Conservation (phyloP, 2,888 invertebrate genomes). For the Drosophila anceps region DNA sequence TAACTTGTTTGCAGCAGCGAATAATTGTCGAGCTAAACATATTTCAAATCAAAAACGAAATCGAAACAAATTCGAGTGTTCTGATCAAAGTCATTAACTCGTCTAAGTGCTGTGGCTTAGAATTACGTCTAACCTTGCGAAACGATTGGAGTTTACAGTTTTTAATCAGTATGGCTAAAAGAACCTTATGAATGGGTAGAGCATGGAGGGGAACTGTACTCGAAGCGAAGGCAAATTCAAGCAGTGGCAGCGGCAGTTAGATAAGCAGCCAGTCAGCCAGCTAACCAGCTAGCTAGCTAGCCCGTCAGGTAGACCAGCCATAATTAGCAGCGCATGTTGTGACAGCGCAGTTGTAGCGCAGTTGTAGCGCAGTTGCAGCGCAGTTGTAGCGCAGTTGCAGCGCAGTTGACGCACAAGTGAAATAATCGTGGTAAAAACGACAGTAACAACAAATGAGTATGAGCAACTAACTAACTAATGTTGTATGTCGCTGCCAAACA, state of each 20-base stretch:
- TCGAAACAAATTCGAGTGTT: slow-evolving; percentile 59
- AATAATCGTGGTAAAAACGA: slow-evolving; percentile 49
- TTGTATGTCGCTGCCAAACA: slow-evolving; percentile 59
- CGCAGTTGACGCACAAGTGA: slow-evolving; percentile 40
- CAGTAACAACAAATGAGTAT: slow-evolving; percentile 30
- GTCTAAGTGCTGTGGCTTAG: slow-evolving; percentile 64
- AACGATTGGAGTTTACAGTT: slow-evolving; percentile 62
- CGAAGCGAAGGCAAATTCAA: slow-evolving; percentile 39
- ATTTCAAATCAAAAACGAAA: slow-evolving; percentile 42
- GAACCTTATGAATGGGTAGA: slow-evolving; percentile 62
- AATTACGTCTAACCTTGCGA: slow-evolving; percentile 71
- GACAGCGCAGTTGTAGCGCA: slow-evolving; percentile 48
- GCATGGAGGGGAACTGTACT: slow-evolving; percentile 1
- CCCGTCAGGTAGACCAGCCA: neutral
- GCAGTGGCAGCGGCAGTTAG: slow-evolving; percentile 57
- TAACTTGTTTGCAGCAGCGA: slow-evolving; percentile 34
- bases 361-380: slow-evolving; percentile 29
- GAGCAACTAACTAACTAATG: slow-evolving; percentile 56
- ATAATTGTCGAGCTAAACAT: slow-evolving; percentile 12
- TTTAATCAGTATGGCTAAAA: slow-evolving; percentile 69
- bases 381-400: slow-evolving; percentile 34
- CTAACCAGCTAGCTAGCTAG: neutral
- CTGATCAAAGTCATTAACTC: slow-evolving; percentile 75
- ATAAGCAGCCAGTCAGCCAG: slow-evolving; percentile 5
- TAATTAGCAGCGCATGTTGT: slow-evolving; percentile 71